phyloP scores from a whole-genome alignment of 1,140 invertebrate genomes.

The Aphis gossypii region DNA sequence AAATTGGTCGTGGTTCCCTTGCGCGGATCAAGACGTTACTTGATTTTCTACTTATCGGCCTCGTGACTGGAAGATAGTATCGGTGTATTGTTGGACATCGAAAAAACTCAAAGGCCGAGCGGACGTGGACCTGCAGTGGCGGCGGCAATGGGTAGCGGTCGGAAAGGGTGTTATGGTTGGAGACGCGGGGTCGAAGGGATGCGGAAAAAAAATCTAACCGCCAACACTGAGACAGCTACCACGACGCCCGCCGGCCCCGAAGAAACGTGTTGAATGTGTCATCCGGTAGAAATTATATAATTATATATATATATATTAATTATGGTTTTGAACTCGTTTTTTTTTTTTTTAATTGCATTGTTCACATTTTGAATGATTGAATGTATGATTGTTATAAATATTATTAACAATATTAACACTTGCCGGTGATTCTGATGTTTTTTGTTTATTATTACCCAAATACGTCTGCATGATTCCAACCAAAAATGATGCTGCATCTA shows the following conservation, averaged over 20 bases:
- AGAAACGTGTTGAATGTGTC: slow-evolving; percentile 56
- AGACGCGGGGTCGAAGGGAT: background rate
- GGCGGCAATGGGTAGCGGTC: background rate
- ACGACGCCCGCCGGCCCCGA: background rate
- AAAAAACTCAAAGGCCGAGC: slow-evolving; percentile 18
- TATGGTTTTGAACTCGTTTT: too few relatives aligned
- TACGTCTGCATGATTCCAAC: too few relatives aligned
- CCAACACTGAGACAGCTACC: slow-evolving; percentile 45
- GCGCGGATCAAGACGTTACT: slow-evolving; percentile 41
- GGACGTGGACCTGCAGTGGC: background rate
- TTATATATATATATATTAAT: too few relatives aligned
- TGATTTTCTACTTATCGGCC: slow-evolving; percentile 53
- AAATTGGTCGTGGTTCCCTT: background rate
- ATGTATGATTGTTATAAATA: too few relatives aligned
- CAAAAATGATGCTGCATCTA: too few relatives aligned
- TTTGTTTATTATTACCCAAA: too few relatives aligned
- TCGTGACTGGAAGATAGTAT: slow-evolving; percentile 31
- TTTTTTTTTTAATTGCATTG: too few relatives aligned
- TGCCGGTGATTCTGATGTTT: too few relatives aligned
- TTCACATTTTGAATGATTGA: too few relatives aligned
- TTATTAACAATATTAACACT: too few relatives aligned
- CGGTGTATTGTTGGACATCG: slow-evolving; percentile 29
- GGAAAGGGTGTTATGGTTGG: too few relatives aligned
- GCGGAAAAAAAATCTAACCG: slow-evolving; percentile 48
- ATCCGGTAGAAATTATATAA: background rate